Base-by-base conservation (phyloP, 2,113 vertebrate genomes). In the Oncorhynchus tshawytscha region DNA sequence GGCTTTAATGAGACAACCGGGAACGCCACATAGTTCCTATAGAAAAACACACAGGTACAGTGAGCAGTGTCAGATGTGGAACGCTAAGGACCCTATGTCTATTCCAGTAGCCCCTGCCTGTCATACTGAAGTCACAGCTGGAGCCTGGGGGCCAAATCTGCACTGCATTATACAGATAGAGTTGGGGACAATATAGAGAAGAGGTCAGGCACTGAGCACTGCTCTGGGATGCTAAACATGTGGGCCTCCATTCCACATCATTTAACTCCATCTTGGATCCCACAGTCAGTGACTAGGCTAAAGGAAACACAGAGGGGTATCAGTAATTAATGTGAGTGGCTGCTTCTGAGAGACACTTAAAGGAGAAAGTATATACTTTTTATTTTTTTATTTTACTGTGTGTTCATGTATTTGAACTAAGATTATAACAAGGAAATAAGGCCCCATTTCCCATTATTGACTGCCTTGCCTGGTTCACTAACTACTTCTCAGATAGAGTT, bases 131-230 rank as follows among this genome's bases (percentile, higher is more conserved):
- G 79, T 71, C 18, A 67, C 67, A 76, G 59, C 34, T 59, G 15
- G 34, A 76, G 18, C 49, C 34, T 5, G 7, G 54, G n/a, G 48
- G 22, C 22, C 71, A 87, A 88, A 91, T 90, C 82, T 92, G 90
- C 81, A 29, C 66, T 78, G 31, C 67, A 78, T 90, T 85, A 72
- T 22, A 48, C n/a, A 66, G 54, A 85, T 54, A 51, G 25, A 49
- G 81, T 71, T 45, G 70, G 70, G 83, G 31, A 82, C 65, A 54
- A 71, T 29, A 74, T 45, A 78, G 67, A 79, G 34, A 66, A 66
- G 82, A 83, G 69, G 82, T 87, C 48, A 87, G 76, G 77, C 80
- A 78, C 59, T 66, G 68, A 74, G 68, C 8, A 22, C 72, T 78
- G 71, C 73, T 76, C 60, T 59, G 60, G 71, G 66, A 75, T 81